Conservation (phyloP, 2,888 invertebrate species). For the Lasioglossum oenotherae region DNA sequence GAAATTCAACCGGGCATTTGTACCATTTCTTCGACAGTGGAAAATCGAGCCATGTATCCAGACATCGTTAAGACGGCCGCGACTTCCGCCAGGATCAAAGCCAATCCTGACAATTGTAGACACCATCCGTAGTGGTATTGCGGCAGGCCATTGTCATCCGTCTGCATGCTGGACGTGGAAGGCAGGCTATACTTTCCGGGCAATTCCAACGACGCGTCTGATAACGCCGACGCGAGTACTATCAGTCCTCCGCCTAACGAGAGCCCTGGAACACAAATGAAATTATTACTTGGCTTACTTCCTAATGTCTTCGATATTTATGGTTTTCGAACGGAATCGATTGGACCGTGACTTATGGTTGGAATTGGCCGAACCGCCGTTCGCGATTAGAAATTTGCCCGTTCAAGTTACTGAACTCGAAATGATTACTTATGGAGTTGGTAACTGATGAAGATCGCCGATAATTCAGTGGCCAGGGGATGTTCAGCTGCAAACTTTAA, state of each 20-base stretch:
- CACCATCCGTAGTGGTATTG: conserved; percentile 88
- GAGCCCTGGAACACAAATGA: conserved; percentile 84
- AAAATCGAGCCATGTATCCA: conserved; percentile 87
- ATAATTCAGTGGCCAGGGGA: conserved; percentile 11
- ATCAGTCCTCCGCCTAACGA: conserved; percentile 87
- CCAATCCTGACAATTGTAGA: conserved; percentile 87
- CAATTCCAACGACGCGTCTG: conserved; percentile 86
- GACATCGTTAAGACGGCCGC: conserved; percentile 87
- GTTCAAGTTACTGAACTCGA: neutral
- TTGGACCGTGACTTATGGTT: conserved; percentile 33
- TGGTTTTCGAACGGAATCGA: conserved; percentile 22
- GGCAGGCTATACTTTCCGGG: conserved; percentile 79
- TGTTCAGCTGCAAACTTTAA: conserved; percentile 2
- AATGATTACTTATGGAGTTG: conserved; percentile 27
- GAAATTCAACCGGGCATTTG: neutral
- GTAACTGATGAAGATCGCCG: conserved; percentile 21
- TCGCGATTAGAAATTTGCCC: conserved; percentile 14
- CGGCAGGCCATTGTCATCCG: conserved; percentile 81
- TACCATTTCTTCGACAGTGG: conserved; percentile 88
- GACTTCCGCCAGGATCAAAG: conserved; percentile 87
- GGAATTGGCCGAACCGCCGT: neutral
- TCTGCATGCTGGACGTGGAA: conserved; percentile 74
- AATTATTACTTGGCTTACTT: conserved; percentile 54
- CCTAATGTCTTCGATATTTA: conserved; percentile 48
- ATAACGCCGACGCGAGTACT: conserved; percentile 87